A percentile compares a stretch with the other conserved stretches of the same genome.
Conservation (phyloP, 1,140 invertebrate genomes). For the Aphis craccivora region DNA sequence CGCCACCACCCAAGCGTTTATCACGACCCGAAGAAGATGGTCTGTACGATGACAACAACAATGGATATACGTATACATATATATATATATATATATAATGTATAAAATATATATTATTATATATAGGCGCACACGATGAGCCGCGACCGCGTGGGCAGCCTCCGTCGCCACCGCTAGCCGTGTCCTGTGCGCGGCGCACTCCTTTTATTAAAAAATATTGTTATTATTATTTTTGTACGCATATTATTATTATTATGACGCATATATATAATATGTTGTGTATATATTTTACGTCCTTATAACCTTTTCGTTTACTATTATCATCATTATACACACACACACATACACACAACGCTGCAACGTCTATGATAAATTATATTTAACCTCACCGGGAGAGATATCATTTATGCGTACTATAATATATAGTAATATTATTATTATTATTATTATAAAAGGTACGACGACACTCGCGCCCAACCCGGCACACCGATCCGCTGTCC, state of each 20-base stretch:
- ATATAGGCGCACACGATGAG: not conserved
- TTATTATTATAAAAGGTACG: conserved; percentile 25
- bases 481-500: conserved; percentile 23
- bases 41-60: conserved; percentile 31
- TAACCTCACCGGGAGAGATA: conserved; percentile 46
- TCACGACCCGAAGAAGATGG: conserved; percentile 30
- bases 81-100: not conserved
- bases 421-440: conserved; percentile 37
- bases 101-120: conserved; percentile 10
- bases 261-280: not conserved
- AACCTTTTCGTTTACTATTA: conserved; percentile 43
- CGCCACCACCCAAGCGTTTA: not conserved
- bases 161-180: conserved; percentile 26
- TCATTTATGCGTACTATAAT: not conserved
- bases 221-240: not conserved
- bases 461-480: not conserved
- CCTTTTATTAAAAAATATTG: conserved; percentile 41
- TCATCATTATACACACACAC: conserved; percentile 24
- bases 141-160: conserved; percentile 37
- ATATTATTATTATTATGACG: conserved; percentile 42
- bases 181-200: conserved; percentile 22
- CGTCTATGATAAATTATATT: conserved; percentile 54
- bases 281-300: conserved; percentile 25
- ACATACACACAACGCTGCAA: not conserved
- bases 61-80: not conserved